Conservation (phyloP, 1,140 invertebrate genomes). For the Zophobas morio region DNA sequence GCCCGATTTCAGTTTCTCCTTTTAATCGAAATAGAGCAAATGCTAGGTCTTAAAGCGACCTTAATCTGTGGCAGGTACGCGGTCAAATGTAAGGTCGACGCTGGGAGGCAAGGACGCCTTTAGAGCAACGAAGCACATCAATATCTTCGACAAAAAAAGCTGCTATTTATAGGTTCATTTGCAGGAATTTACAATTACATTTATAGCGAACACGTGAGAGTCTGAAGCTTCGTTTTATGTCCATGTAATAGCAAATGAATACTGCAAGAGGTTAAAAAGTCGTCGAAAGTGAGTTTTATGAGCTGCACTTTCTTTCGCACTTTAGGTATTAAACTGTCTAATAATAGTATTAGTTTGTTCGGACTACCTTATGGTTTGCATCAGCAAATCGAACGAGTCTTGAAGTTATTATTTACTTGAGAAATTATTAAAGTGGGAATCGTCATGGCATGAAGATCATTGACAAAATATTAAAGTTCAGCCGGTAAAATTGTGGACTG, state of each 20-base stretch:
- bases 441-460: too few species aligned
- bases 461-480: too few species aligned
- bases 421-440: too few species aligned
- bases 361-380: background rate
- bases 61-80: background rate
- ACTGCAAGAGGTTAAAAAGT: slow-evolving; percentile 30
- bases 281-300: slow-evolving; percentile 29
- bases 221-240: slow-evolving; percentile 24
- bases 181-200: slow-evolving; percentile 37
- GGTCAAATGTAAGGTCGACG: slow-evolving; percentile 28
- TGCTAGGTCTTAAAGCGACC: background rate
- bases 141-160: slow-evolving; percentile 32
- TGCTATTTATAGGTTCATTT: slow-evolving; percentile 49
- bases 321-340: background rate
- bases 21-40: background rate
- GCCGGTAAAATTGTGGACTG: too few species aligned
- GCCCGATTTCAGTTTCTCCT: slow-evolving; percentile 4
- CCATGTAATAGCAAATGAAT: slow-evolving; percentile 26
- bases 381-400: background rate
- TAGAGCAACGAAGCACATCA: slow-evolving; percentile 30
- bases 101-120: slow-evolving; percentile 44
- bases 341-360: background rate
- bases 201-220: slow-evolving; percentile 29
- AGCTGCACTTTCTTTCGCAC: slow-evolving; percentile 19
- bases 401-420: background rate